Conservation (phyloP, 1,140 invertebrate species). For the Calephelis nemesis region DNA sequence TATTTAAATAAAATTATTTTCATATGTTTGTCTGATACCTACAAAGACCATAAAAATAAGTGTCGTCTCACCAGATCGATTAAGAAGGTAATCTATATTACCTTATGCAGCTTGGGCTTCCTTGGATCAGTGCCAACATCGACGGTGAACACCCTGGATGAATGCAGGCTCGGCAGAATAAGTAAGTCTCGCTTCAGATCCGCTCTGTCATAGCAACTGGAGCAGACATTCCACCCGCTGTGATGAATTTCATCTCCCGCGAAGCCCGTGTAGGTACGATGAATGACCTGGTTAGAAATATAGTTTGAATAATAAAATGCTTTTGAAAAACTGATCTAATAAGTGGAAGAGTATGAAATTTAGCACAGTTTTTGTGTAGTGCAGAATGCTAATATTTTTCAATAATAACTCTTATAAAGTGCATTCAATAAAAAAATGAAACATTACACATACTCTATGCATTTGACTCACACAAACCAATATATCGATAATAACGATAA, state of each 20-base stretch:
- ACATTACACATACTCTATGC: too few species aligned
- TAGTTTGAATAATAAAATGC: not conserved
- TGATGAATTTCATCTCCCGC: constrained; percentile 96
- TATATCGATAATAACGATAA: too few species aligned
- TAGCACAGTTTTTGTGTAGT: too few species aligned
- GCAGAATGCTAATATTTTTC: too few species aligned
- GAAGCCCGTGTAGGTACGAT: constrained; percentile 88
- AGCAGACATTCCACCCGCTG: constrained; percentile 97
- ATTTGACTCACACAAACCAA: too few species aligned
- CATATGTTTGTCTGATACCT: too few species aligned
- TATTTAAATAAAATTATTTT: too few species aligned
- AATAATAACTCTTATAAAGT: too few species aligned
- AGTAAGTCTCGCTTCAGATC: constrained; percentile 86
- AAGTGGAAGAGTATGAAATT: too few species aligned
- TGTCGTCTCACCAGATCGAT: too few species aligned
- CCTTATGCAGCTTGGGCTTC: constrained; percentile 79
- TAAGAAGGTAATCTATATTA: constrained; percentile 31
- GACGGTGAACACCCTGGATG: constrained; percentile 91
- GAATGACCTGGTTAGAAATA: constrained; percentile 86
- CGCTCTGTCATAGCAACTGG: constrained; percentile 88
- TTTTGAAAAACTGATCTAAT: too few species aligned
- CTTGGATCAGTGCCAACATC: constrained; percentile 87
- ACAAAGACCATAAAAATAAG: not conserved
- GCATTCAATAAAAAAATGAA: too few species aligned
- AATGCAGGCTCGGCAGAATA: constrained; percentile 90